Conservation (phyloP, 2,113 vertebrate genomes). For the Chaenogobius annularis region DNA sequence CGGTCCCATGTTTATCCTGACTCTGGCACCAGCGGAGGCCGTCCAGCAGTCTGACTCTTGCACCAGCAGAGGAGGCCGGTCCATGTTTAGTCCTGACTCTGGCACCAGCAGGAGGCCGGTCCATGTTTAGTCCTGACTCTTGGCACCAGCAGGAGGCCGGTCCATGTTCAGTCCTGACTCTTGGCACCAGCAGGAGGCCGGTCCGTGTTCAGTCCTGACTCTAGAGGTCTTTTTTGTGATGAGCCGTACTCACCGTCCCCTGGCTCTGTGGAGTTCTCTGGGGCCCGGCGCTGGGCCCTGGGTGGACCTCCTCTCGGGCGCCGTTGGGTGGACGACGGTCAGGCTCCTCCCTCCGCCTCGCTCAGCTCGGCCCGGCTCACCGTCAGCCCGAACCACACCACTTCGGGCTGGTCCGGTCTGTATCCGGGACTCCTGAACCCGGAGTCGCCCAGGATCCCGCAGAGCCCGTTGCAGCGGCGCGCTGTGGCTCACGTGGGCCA, state of each 20-base stretch:
- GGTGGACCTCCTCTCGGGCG: slow-evolving; percentile 2
- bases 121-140: too few species aligned
- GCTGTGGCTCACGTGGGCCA: slow-evolving; percentile 33
- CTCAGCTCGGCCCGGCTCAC: background rate
- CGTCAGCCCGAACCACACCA: slow-evolving; percentile 40
- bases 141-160: too few species aligned
- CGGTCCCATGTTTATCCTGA: too few species aligned
- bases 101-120: too few species aligned
- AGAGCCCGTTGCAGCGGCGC: fast-evolving
- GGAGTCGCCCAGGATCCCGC: background rate
- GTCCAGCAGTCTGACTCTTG: too few species aligned
- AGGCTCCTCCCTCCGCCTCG: slow-evolving; percentile 34
- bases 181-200: too few species aligned
- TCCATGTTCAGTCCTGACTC: too few species aligned
- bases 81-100: too few species aligned
- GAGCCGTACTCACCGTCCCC: background rate
- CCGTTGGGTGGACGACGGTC: slow-evolving; percentile 11
- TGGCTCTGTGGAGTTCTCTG: background rate
- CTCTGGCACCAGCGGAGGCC: too few species aligned
- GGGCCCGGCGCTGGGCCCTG: background rate
- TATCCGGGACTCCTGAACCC: slow-evolving; percentile 9
- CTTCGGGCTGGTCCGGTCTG: fast-evolving
- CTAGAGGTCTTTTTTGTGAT: too few species aligned
- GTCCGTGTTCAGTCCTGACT: too few species aligned
- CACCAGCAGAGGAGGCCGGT: too few species aligned